Evolutionary conservation across 2,113 vertebrate species (phyloP).

Genomic region (Takifugu flavidus): DNA sequence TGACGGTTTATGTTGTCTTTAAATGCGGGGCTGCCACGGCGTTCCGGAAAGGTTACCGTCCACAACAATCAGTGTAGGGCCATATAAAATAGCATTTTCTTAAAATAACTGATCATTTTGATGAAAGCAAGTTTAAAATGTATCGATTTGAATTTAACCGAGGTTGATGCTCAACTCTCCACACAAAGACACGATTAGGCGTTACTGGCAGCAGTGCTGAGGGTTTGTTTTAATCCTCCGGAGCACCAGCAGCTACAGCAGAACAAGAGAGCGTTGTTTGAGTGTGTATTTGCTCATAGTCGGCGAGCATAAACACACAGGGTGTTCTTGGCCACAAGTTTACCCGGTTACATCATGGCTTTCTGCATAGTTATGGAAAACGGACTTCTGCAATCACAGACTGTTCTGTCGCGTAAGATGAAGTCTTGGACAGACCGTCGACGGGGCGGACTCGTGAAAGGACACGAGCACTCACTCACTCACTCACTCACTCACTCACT

Average conservation of each 20-base stretch:
- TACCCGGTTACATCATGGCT: conserved; percentile 70
- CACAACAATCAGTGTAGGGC: conserved; percentile 28
- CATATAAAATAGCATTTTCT: conserved; percentile 16
- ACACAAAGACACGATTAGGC: conserved; percentile 34
- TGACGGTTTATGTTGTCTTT: not conserved
- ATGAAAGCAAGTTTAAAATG: no score
- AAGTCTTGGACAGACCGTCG: conserved; percentile 21
- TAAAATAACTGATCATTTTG: conserved; percentile 18
- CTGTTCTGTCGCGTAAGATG: conserved; percentile 44
- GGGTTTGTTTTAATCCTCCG: conserved; percentile 70
- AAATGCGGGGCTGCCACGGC: not conserved
- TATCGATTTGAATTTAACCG: conserved; percentile 16
- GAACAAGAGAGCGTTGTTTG: conserved; percentile 76
- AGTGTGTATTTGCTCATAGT: conserved; percentile 68
- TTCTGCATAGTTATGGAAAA: conserved; percentile 70
- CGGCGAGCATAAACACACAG: conserved; percentile 57
- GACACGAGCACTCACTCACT: not conserved
- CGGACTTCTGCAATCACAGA: conserved; percentile 49
- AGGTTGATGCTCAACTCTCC: conserved; percentile 29
- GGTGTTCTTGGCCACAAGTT: conserved; percentile 60
- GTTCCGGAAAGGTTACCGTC: conserved; percentile 18
- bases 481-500: not conserved
- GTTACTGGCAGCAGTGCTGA: conserved; percentile 45
- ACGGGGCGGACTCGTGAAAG: conserved; percentile 15
- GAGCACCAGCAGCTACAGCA: conserved; percentile 57